A percentile compares a stretch with the other conserved stretches of the same genome.
Conservation (phyloP, 1,140 invertebrate species). For the Calliphora vicina region DNA sequence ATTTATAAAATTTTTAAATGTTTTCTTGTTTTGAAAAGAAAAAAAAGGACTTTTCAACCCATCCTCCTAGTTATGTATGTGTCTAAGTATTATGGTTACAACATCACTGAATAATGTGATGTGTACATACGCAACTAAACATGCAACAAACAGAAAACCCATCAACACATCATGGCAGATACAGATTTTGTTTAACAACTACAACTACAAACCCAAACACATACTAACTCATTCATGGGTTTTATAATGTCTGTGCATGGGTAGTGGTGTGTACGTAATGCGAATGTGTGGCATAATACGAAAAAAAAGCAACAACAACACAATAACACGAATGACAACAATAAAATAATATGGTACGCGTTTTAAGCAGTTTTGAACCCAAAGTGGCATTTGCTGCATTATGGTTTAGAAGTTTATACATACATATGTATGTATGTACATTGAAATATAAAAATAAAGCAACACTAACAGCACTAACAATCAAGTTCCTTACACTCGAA, state of each 20-base stretch:
- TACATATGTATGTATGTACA: too few relatives aligned
- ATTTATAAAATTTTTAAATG: too few relatives aligned
- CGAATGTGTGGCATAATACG: not conserved
- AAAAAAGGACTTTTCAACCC: too few relatives aligned
- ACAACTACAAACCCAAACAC: not conserved
- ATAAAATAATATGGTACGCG: constrained; percentile 5
- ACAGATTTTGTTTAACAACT: not conserved
- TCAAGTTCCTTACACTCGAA: not conserved
- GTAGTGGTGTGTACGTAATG: not conserved
- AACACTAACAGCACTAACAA: not conserved
- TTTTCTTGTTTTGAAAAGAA: not conserved
- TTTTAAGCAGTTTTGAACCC: not conserved
- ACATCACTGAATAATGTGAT: not conserved
- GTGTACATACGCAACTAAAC: not conserved
- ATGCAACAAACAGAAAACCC: not conserved
- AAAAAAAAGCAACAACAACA: not conserved
- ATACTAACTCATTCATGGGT: not conserved
- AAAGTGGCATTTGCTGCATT: constrained; percentile 12
- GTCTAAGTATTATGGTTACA: not conserved
- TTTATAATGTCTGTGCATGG: not conserved
- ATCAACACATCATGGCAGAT: not conserved
- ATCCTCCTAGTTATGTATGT: too few relatives aligned
- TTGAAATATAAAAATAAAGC: too few relatives aligned
- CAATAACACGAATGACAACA: not conserved
- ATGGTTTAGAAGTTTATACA: not conserved